A percentile compares a stretch with the other conserved stretches of the same genome.
These are phyloP conservation scores for Galaxias olidus DNA, from an alignment of 2,797 vertebrate genomes.

Conservation along the genomic window DNA sequence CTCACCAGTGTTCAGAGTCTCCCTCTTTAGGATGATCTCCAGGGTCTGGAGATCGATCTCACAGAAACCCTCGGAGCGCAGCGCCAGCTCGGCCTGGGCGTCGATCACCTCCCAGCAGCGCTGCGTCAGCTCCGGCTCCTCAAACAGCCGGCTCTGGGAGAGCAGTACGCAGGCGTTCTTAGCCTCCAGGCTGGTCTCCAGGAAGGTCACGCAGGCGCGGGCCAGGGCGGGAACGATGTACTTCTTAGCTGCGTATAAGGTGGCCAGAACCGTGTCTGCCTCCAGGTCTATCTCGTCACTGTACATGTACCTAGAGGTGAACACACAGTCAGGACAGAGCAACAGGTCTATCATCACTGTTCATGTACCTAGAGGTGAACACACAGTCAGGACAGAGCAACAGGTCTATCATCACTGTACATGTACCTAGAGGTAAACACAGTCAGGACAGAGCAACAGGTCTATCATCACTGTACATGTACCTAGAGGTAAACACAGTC, in stretches of 20 bases:
- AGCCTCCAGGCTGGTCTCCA: constrained; percentile 89
- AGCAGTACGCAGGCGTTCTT: constrained; percentile 88
- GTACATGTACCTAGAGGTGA: constrained; percentile 81
- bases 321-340: no score
- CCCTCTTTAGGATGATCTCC: constrained; percentile 84
- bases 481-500: constrained; percentile 61
- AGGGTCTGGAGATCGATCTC: constrained; percentile 86
- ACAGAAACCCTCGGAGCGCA: constrained; percentile 86
- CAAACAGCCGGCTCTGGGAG: constrained; percentile 88
- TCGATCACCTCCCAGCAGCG: constrained; percentile 92
- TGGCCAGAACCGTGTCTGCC: constrained; percentile 88
- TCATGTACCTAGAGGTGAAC: constrained; percentile 79
- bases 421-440: constrained; percentile 74
- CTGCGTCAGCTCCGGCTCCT: constrained; percentile 87
- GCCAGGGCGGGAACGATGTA: constrained; percentile 88
- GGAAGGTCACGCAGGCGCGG: constrained; percentile 86
- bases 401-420: constrained; percentile 88
- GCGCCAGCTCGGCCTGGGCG: constrained; percentile 87
- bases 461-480: constrained; percentile 89
- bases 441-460: constrained; percentile 51
- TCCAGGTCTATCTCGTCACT: constrained; percentile 90
- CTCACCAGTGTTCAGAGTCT: constrained; percentile 87
- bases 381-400: no score
- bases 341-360: constrained; percentile 87
- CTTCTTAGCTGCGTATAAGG: constrained; percentile 90